Percentiles rank a stretch among this genome's conserved stretches.
These are phyloP conservation scores for Helarctos malayanus DNA, from an alignment of 2,797 vertebrate genomes.

Conservation along the genomic window DNA sequence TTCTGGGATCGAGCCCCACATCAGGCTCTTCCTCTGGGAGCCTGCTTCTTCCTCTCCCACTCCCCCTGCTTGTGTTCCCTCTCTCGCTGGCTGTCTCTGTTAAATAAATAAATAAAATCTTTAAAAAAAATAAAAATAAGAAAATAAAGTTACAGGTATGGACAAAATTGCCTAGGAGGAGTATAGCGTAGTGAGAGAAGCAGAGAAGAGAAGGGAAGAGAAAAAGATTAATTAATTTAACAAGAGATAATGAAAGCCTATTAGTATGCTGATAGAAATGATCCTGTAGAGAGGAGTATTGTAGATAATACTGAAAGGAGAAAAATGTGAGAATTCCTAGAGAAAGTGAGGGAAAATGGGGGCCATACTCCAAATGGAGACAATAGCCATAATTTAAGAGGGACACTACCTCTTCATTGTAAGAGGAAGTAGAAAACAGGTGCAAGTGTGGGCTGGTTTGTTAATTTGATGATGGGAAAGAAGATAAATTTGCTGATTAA, in stretches of 20 bases:
- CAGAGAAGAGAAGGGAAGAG: not conserved
- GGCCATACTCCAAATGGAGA: not conserved
- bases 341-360: not conserved
- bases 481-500: not conserved
- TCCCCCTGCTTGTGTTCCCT: no score
- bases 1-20: no score
- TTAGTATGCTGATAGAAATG: no score
- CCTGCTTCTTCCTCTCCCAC: no score
- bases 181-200: no score
- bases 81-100: no score
- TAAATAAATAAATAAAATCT: no score
- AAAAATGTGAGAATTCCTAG: not conserved
- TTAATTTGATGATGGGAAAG: not conserved
- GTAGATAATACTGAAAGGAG: accelerated
- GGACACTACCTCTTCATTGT: not conserved
- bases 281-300: not conserved
- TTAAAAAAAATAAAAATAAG: no score
- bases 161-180: not conserved
- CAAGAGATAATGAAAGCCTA: not conserved
- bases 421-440: not conserved
- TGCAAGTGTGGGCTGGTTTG: accelerated
- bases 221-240: not conserved
- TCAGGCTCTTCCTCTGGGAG: no score
- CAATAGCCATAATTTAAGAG: not conserved
- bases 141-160: not conserved